Conservation (phyloP, 1,140 invertebrate species). For the Triops cancriformis region DNA sequence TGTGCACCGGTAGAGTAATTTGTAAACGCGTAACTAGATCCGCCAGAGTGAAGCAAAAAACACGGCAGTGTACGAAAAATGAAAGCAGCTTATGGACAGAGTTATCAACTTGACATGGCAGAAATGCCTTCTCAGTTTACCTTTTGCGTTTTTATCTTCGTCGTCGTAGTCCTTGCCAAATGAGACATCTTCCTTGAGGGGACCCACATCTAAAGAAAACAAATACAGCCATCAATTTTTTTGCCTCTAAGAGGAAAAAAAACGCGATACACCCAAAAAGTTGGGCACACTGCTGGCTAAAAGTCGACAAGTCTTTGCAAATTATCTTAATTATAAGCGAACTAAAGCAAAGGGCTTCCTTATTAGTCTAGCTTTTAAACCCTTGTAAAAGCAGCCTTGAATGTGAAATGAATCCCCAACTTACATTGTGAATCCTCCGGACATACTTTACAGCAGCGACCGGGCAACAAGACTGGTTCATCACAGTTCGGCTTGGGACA, state of each 20-base stretch:
- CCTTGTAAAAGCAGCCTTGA: neutral
- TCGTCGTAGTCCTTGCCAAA: conserved; percentile 22
- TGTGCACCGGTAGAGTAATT: neutral
- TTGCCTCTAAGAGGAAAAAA: neutral
- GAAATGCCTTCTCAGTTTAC: conserved; percentile 20
- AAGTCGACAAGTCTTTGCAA: neutral
- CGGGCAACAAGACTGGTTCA: conserved; percentile 71
- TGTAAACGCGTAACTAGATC: conserved; percentile 1
- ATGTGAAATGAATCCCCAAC: neutral
- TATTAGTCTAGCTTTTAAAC: neutral
- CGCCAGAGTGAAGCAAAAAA: neutral
- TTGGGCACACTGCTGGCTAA: neutral
- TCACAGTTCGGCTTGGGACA: conserved; percentile 76
- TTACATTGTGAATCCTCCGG: conserved; percentile 50
- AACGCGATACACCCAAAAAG: neutral
- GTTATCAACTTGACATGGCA: conserved; percentile 13
- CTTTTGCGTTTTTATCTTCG: conserved; percentile 27
- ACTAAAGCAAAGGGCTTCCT: neutral
- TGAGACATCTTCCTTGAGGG: conserved; percentile 26
- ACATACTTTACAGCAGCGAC: conserved; percentile 81
- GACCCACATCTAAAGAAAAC: conserved; percentile 24
- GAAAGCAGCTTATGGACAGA: conserved; percentile 5
- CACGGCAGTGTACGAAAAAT: neutral
- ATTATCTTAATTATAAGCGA: neutral
- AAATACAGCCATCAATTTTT: neutral